Percentiles rank a stretch among this genome's conserved stretches.
phyloP scores from a whole-genome alignment of 2,797 vertebrate genomes.

The Acridotheres tristis region DNA sequence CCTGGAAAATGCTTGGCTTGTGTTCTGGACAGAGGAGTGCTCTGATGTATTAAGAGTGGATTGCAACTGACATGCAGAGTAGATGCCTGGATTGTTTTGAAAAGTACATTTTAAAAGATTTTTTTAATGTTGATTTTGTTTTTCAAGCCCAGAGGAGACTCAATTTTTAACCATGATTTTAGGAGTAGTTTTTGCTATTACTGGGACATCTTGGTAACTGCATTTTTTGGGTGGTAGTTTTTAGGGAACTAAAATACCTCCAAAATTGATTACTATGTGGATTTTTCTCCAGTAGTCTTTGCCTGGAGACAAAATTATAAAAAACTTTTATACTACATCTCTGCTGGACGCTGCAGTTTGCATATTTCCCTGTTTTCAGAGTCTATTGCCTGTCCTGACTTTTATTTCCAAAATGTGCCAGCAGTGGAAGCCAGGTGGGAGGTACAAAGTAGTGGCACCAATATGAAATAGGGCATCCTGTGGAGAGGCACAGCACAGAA shows the following conservation, averaged over 20 bases:
- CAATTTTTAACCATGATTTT: background rate
- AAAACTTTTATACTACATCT: background rate
- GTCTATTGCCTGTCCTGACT: background rate
- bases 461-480: background rate
- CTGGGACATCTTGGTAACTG: background rate
- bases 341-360: background rate
- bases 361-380: background rate
- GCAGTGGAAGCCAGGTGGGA: background rate
- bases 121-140: background rate
- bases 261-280: background rate
- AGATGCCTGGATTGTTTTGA: background rate
- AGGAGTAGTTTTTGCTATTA: background rate
- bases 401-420: background rate
- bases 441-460: background rate
- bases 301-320: background rate
- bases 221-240: background rate
- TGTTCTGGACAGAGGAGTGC: background rate
- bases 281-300: background rate
- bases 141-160: background rate
- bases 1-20: background rate
- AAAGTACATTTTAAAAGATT: background rate
- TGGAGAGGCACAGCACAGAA: background rate
- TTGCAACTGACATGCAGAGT: background rate
- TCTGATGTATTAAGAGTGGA: slow-evolving; percentile 38
- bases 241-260: background rate